Percentiles rank a stretch among this genome's conserved stretches.
Evolutionary conservation across 2,797 vertebrate genomes (phyloP).

Genomic region (Adelosebastes latens): DNA sequence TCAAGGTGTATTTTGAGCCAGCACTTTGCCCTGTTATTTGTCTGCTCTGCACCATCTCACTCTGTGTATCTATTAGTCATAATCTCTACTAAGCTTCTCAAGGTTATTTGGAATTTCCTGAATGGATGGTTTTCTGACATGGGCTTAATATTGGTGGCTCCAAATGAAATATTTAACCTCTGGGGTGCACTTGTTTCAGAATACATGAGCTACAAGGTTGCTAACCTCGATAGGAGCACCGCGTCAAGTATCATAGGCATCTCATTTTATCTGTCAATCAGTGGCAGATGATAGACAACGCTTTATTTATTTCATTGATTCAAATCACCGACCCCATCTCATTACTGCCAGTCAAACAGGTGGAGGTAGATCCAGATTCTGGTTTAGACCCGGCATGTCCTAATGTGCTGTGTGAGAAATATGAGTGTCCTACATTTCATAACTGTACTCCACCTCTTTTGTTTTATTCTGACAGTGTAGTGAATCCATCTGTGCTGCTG

Average conservation of each 20-base stretch:
- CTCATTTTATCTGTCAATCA: constrained; percentile 38
- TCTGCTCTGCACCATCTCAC: background rate
- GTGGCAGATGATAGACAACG: constrained; percentile 8
- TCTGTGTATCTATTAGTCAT: constrained; percentile 31
- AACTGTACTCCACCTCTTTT: background rate
- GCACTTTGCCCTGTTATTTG: background rate
- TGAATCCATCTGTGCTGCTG: background rate
- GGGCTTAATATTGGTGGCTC: constrained; percentile 16
- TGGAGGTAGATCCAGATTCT: background rate
- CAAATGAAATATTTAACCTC: constrained; percentile 39
- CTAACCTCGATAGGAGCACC: background rate
- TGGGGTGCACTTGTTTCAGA: constrained; percentile 1
- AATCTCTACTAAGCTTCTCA: constrained; percentile 29
- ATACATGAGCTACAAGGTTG: background rate
- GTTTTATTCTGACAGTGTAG: background rate
- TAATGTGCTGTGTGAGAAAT: background rate
- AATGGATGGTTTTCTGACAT: constrained; percentile 30
- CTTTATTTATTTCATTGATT: constrained; percentile 38
- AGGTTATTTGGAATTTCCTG: constrained; percentile 43
- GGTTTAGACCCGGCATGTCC: background rate
- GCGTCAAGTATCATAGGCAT: background rate
- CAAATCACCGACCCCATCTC: constrained; percentile 3
- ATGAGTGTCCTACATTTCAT: background rate
- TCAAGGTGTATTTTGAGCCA: background rate
- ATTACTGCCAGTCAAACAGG: constrained; percentile 25